Evolutionary conservation across 37 sponge, comb jelly and placozoan genomes (phyloP).

Genomic region (Dysidea cf. avara): DNA sequence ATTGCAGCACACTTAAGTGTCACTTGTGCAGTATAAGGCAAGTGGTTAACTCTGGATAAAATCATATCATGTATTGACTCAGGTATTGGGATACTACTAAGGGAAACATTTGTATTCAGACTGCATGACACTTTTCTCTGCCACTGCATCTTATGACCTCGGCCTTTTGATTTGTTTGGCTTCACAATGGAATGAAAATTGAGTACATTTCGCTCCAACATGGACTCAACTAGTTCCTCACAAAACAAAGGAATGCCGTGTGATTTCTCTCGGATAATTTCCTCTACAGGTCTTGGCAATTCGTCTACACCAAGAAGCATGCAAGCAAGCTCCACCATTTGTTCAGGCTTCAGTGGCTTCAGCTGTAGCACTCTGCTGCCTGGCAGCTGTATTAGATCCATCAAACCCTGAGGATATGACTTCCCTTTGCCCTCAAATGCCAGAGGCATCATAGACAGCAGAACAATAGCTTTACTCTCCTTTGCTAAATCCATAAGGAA

Average conservation of each 20-base stretch:
- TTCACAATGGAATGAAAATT: too few species aligned
- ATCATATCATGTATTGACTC: conserved; percentile 83
- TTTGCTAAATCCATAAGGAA: conserved; percentile 81
- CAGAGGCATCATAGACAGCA: conserved; percentile 45
- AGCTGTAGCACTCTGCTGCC: conserved; percentile 39
- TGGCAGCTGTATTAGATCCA: conserved; percentile 40
- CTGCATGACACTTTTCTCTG: neutral
- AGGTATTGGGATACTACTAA: conserved; percentile 67
- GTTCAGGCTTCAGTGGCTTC: conserved; percentile 53
- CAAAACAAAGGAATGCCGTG: conserved; percentile 91
- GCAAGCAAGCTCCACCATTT: conserved; percentile 70
- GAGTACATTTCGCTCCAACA: conserved; percentile 71
- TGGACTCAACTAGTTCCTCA: conserved; percentile 80
- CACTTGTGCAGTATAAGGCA: conserved; percentile 76
- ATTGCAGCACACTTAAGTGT: conserved; percentile 88
- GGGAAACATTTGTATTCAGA: conserved; percentile 6
- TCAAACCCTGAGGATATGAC: conserved; percentile 26
- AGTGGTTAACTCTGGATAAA: conserved; percentile 77
- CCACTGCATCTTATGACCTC: neutral
- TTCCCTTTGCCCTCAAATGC: conserved; percentile 4
- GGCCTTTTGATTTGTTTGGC: neutral
- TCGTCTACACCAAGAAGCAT: conserved; percentile 59
- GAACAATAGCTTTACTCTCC: conserved; percentile 65
- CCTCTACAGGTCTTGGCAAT: conserved; percentile 53
- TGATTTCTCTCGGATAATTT: conserved; percentile 59